A percentile compares a stretch with the other conserved stretches of the same genome.
These are phyloP conservation scores for Acanthopagrus latus DNA, from an alignment of 2,797 vertebrate species.

Conservation along the genomic window DNA sequence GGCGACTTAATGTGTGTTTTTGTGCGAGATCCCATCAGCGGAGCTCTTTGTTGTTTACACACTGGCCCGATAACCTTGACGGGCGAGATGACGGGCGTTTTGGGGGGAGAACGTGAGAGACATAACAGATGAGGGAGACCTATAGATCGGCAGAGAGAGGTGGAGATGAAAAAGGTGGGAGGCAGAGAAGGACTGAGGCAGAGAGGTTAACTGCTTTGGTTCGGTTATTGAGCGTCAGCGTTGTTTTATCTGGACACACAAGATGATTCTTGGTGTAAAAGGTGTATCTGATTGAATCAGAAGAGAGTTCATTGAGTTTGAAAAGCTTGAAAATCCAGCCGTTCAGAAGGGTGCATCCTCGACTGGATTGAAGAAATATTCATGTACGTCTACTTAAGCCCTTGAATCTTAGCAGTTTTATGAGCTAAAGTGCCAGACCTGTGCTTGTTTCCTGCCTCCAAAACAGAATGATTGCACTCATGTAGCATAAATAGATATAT, in stretches of 20 bases:
- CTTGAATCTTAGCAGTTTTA: too few species aligned
- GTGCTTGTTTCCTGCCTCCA: too few species aligned
- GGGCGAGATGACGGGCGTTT: slow-evolving; percentile 37
- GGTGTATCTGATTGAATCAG: neutral
- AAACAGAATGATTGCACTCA: too few species aligned
- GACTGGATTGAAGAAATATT: too few species aligned
- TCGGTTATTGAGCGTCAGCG: neutral
- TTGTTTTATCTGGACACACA: neutral
- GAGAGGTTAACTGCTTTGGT: neutral
- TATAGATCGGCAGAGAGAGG: neutral
- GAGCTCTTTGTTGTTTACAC: slow-evolving; percentile 50
- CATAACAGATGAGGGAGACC: slow-evolving; percentile 12
- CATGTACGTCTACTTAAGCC: too few species aligned
- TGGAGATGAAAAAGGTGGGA: slow-evolving; percentile 9
- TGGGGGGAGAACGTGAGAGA: slow-evolving; percentile 28
- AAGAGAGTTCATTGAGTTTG: neutral
- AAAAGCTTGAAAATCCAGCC: too few species aligned
- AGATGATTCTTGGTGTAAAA: neutral
- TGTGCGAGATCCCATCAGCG: slow-evolving; percentile 35
- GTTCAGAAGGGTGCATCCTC: too few species aligned
- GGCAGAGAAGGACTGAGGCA: neutral
- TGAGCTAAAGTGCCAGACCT: too few species aligned
- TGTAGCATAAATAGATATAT: too few species aligned
- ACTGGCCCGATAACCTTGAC: slow-evolving; percentile 63
- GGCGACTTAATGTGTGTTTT: slow-evolving; percentile 23